phyloP scores from a whole-genome alignment of 1,140 invertebrate species.

The Drosophila yakuba region DNA sequence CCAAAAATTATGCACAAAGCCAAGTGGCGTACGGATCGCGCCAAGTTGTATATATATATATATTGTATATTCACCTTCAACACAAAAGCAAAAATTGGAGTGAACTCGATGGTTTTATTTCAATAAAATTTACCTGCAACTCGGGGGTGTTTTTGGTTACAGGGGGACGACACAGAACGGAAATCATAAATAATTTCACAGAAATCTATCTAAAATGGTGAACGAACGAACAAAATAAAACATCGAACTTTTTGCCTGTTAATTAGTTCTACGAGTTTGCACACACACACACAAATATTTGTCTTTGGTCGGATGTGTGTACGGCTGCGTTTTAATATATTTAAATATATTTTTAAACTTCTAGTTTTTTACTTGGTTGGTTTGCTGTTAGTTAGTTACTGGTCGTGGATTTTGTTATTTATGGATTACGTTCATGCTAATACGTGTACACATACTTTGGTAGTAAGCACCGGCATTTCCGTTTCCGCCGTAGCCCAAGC shows the following conservation, averaged over 20 bases:
- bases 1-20: conserved; percentile 79
- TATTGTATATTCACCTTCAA: conserved; percentile 39
- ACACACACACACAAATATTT: conserved; percentile 36
- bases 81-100: conserved; percentile 57
- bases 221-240: conserved; percentile 46
- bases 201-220: conserved; percentile 55
- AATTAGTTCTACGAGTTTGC: conserved; percentile 35
- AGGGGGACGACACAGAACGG: conserved; percentile 75
- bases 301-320: conserved; percentile 12
- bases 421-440: conserved; percentile 79
- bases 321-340: conserved; percentile 26
- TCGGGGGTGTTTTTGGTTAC: conserved; percentile 55
- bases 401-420: conserved; percentile 51
- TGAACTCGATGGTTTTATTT: conserved; percentile 24
- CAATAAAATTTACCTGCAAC: conserved; percentile 61
- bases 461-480: conserved; percentile 81
- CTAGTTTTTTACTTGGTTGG: conserved; percentile 16
- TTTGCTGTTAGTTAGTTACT: conserved; percentile 10
- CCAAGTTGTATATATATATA: conserved; percentile 35
- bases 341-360: conserved; percentile 5
- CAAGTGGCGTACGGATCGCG: conserved; percentile 41
- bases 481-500: conserved; percentile 70
- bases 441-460: conserved; percentile 83
- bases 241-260: conserved; percentile 49
- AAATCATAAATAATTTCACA: conserved; percentile 49